Percentiles rank a stretch among this genome's conserved stretches.
These are phyloP conservation scores for Selene dorsalis DNA, from an alignment of 2,797 vertebrate species.

Conservation along the genomic window DNA sequence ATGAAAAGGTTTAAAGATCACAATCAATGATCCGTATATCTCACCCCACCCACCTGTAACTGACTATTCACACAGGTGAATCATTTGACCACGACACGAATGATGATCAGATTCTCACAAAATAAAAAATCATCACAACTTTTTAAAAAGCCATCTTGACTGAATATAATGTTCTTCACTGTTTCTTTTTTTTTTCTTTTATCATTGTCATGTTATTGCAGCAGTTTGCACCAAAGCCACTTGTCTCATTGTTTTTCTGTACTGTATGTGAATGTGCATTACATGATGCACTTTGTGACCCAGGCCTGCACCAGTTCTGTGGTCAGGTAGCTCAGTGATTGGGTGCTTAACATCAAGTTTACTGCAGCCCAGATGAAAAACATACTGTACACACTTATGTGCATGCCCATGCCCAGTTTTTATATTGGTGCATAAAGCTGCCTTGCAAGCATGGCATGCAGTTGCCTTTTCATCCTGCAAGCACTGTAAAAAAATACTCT, in stretches of 20 bases:
- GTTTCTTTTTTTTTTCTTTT: not conserved
- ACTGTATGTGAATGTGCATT: not conserved
- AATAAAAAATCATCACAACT: not conserved
- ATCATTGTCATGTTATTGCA: not conserved
- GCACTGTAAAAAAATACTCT: not conserved
- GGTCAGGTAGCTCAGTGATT: constrained; percentile 1
- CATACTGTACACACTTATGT: constrained; percentile 21
- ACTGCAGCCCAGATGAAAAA: constrained; percentile 2
- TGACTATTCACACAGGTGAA: constrained; percentile 25
- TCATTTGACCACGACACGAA: constrained; percentile 13
- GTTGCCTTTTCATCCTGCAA: constrained; percentile 21
- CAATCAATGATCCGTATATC: constrained; percentile 1
- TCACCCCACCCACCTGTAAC: not conserved
- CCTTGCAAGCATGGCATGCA: constrained; percentile 55
- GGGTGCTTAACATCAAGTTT: constrained; percentile 10
- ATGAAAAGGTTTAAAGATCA: constrained; percentile 12
- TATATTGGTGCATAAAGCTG: constrained; percentile 5
- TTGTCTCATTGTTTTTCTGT: not conserved
- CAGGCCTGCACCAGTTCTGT: constrained; percentile 8
- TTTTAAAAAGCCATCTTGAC: not conserved
- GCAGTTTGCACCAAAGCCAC: constrained; percentile 15
- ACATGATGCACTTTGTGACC: not conserved
- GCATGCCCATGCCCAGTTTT: constrained; percentile 39
- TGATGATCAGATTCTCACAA: constrained; percentile 17
- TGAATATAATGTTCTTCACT: not conserved